Base-by-base conservation (phyloP, 2,797 vertebrate genomes). In the Bovichtus variegatus region DNA sequence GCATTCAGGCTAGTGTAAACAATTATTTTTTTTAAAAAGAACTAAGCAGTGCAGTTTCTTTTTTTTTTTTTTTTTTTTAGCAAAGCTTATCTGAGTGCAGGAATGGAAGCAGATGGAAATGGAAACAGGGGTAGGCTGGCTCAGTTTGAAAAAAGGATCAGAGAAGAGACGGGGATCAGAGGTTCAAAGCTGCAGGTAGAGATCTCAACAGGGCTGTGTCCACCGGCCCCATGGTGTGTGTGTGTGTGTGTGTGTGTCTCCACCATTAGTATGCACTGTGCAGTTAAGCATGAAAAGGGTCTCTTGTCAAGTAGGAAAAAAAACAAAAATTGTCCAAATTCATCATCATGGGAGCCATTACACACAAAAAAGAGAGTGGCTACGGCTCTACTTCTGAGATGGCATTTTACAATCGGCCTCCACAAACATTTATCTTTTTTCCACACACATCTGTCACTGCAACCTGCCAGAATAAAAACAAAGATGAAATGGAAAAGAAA, bases 331-430 rank as follows among this genome's bases (percentile, higher is more conserved):
- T 89, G 91, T 95, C 92, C 91, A 93, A 95, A 93, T 93, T 91
- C 92, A 92, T 94, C 91, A 94, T 87, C 89, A 91, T 86, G 90
- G 92, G 94, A 86, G 91, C 92, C 95, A 94, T 96, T 94, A 95
- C 90, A 94, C 87, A 93, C 84, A 89, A 88, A 91, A 92, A 88
- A 92, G 88, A 74, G 60, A 91, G 92, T 89, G 87, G 90, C 94
- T 90, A 91, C 27, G 82, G 91, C 92, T 93, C 89, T 88, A 93
- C 94, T 95, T 95, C 94, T 93, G 89, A 91, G 91, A 91, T 69
- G 75, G 84, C 93, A 94, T 96, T 96, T 96, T 92, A 92, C 91
- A 95, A 95, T 94, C 92, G 91, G 89, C 90, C 91, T 91, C 70
- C 34, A 81, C 87, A 91, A 95, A 95, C 91, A 93, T 92, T 86